Percentiles rank a stretch among this genome's conserved stretches.
Conservation (phyloP, 2,113 vertebrate species). For the Pao palembangensis region DNA sequence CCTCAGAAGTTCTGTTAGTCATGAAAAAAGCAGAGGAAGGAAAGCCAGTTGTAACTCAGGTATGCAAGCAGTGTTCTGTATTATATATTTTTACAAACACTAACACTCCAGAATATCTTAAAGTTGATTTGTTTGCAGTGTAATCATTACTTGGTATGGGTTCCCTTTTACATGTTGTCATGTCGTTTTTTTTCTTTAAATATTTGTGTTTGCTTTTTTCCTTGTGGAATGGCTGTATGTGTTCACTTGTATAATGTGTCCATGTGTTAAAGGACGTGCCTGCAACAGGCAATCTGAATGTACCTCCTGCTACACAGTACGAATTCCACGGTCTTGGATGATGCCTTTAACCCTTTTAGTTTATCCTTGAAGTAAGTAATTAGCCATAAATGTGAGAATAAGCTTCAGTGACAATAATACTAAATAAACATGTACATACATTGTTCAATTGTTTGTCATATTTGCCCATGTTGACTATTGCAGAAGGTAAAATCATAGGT, state of each 20-base stretch:
- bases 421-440: constrained; percentile 41
- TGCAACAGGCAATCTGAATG: constrained; percentile 39
- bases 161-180: not conserved
- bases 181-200: not conserved
- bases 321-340: constrained; percentile 7
- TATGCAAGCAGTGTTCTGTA: constrained; percentile 43
- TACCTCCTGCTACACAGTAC: constrained; percentile 33
- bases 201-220: not conserved
- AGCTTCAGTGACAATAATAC: constrained; percentile 29
- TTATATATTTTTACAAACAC: constrained; percentile 33
- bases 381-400: constrained; percentile 36
- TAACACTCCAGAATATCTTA: constrained; percentile 18
- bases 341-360: constrained; percentile 9
- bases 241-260: not conserved
- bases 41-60: constrained; percentile 58
- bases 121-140: constrained; percentile 21
- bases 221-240: not conserved
- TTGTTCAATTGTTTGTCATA: constrained; percentile 4
- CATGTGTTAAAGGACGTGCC: constrained; percentile 4
- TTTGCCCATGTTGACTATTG: constrained; percentile 6
- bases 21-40: constrained; percentile 7
- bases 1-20: constrained; percentile 13
- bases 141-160: not conserved
- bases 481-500: not conserved
- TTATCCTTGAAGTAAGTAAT: constrained; percentile 21